Base-by-base conservation (phyloP, 2,113 vertebrate species). In the Benitochromis conjunctus region DNA sequence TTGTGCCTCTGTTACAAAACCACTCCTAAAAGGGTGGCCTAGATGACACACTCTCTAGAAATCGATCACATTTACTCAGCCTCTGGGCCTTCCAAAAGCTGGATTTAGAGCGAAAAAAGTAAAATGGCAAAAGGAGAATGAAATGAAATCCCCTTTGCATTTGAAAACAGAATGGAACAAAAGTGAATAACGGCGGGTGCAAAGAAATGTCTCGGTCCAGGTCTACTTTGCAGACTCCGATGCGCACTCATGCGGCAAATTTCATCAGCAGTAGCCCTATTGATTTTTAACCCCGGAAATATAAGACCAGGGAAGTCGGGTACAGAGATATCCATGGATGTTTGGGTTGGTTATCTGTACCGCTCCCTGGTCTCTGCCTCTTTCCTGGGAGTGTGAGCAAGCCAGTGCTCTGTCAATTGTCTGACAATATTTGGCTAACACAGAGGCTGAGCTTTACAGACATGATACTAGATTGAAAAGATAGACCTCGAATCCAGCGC, bases 61-160 rank as follows among this genome's bases (percentile, higher is more conserved):
- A 96, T 95, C 94, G 92, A 96, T 96, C 95, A 94, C 93, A 93
- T 95, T 96, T 94, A 91, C 94, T 93, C 90, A 91, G 93, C 91
- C 94, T 90, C 62, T 66, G 88, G 94, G 94, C 91, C 87, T 90
- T 93, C 87, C 81, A 95, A 95, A 93, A 91, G 88, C 88, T 91
- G 93, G 83, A 93, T 94, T 95, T 93, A 89, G 71, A 88, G 86
- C 54, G 79, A 90, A 57, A 87, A 88, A 86, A 82, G 77, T 81
- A 91, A 92, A 92, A 90, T 86, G 88, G 91, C 62, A 90, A 91
- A 93, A 88, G 53, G 88, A 94, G 89, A 95, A 94, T 94, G 92
- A 95, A 95, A 93, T 85, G 79, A 94, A 96, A 94, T 94, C 92
- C 90, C 92, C 86, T 95, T 96, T 93, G 94, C 95, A 95, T 95